phyloP scores from a whole-genome alignment of 1,140 invertebrate genomes.

The Thaumatotibia leucotreta region DNA sequence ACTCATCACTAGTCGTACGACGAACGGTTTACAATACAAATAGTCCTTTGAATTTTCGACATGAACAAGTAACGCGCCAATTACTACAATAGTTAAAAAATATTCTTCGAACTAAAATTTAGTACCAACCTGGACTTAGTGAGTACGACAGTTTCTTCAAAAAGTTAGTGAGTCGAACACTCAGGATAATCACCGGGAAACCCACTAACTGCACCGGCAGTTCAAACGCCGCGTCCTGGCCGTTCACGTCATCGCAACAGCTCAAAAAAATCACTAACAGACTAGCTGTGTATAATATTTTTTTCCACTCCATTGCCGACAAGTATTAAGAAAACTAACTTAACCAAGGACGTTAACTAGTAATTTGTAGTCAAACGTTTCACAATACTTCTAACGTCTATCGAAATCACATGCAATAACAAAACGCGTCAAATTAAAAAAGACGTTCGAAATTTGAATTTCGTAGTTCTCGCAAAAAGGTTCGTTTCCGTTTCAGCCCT shows the following conservation, averaged over 20 bases:
- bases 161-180: constrained; percentile 87
- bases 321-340: background rate
- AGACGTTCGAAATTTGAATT: background rate
- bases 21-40: too few species aligned
- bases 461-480: background rate
- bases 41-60: too few species aligned
- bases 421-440: background rate
- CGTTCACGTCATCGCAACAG: constrained; percentile 24
- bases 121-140: constrained; percentile 86
- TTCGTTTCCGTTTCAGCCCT: background rate
- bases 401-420: background rate
- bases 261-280: constrained; percentile 28
- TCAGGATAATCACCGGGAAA: constrained; percentile 87
- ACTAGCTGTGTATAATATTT: background rate
- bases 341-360: background rate
- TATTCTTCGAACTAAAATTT: too few species aligned
- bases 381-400: background rate
- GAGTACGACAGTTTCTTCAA: constrained; percentile 89
- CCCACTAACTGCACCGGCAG: constrained; percentile 88
- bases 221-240: constrained; percentile 76
- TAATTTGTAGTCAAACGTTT: background rate
- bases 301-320: constrained; percentile 14
- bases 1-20: too few species aligned
- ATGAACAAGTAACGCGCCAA: too few species aligned
- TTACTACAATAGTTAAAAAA: too few species aligned